Evolutionary conservation across 1,140 invertebrate genomes (phyloP).

Genomic region (Probaryconus sp.): DNA sequence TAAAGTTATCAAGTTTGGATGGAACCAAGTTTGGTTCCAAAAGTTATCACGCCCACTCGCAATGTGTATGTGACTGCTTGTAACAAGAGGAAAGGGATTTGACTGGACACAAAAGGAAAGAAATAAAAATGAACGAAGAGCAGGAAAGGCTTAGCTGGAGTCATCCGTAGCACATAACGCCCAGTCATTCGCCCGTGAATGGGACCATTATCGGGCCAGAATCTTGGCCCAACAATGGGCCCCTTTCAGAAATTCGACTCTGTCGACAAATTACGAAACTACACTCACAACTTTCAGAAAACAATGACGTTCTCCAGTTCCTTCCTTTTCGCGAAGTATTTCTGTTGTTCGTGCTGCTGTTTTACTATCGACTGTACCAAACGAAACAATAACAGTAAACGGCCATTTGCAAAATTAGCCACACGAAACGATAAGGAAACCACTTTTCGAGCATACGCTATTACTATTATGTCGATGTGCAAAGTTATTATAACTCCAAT

Average conservation of each 20-base stretch:
- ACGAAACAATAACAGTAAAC: slow-evolving; percentile 5
- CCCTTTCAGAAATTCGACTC: slow-evolving; percentile 68
- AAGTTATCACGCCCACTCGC: slow-evolving; percentile 56
- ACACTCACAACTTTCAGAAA: slow-evolving; percentile 52
- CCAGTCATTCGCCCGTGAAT: slow-evolving; percentile 62
- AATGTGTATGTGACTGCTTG: slow-evolving; percentile 15
- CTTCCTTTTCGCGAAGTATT: slow-evolving; percentile 27
- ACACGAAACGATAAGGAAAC: neutral
- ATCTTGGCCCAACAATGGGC: slow-evolving; percentile 60
- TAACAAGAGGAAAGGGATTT: slow-evolving; percentile 49
- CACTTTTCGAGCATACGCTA: too few relatives aligned
- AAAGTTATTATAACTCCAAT: too few relatives aligned
- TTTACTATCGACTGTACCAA: neutral
- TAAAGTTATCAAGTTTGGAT: slow-evolving; percentile 2
- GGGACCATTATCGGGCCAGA: slow-evolving; percentile 65
- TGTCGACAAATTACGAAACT: slow-evolving; percentile 65
- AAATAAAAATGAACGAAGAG: slow-evolving; percentile 11
- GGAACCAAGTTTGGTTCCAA: slow-evolving; percentile 31
- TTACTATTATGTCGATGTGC: too few relatives aligned
- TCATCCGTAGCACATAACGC: slow-evolving; percentile 38
- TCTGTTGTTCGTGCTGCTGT: slow-evolving; percentile 6
- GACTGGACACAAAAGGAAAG: slow-evolving; percentile 12
- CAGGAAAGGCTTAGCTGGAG: slow-evolving; percentile 12
- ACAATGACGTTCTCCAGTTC: slow-evolving; percentile 54
- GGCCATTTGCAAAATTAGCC: slow-evolving; percentile 1